Conservation (phyloP, 1,140 invertebrate genomes). For the Drosophila mauritiana region DNA sequence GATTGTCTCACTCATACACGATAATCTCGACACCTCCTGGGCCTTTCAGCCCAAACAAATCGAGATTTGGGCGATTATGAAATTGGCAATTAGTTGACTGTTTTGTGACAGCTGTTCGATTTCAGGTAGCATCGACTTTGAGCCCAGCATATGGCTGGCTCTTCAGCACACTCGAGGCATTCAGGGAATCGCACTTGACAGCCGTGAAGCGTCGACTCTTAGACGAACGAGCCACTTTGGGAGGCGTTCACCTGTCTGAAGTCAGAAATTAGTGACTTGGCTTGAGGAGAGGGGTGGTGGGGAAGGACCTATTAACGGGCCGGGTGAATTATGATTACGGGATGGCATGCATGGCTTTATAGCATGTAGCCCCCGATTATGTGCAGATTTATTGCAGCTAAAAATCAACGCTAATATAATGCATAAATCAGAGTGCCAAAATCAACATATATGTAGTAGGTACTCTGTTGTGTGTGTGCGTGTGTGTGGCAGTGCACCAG, state of each 20-base stretch:
- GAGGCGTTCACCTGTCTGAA: constrained; percentile 34
- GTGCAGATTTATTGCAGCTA: constrained; percentile 75
- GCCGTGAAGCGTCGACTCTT: constrained; percentile 24
- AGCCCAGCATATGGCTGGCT: constrained; percentile 15
- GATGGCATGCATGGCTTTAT: constrained; percentile 56
- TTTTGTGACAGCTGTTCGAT: constrained; percentile 13
- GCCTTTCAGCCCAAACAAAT: constrained; percentile 8
- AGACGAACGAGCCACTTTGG: constrained; percentile 17
- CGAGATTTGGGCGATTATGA: constrained; percentile 34
- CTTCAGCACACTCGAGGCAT: neutral
- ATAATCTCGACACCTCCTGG: constrained; percentile 19
- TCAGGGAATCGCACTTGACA: constrained; percentile 19
- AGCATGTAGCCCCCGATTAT: constrained; percentile 44
- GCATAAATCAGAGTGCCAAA: constrained; percentile 77
- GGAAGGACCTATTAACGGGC: constrained; percentile 23
- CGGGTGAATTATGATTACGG: constrained; percentile 52
- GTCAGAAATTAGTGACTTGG: constrained; percentile 30
- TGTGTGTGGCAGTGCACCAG: constrained; percentile 6
- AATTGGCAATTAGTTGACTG: constrained; percentile 35
- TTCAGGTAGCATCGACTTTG: constrained; percentile 18
- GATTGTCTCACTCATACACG: constrained; percentile 17
- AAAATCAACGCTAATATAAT: constrained; percentile 78
- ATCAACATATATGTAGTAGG: constrained; percentile 56
- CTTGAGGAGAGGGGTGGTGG: too few relatives aligned
- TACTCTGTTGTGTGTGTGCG: neutral